Percentiles rank a stretch among this genome's conserved stretches.
Evolutionary conservation across 1,140 invertebrate species (phyloP).

Genomic region (Calephelis nemesis): DNA sequence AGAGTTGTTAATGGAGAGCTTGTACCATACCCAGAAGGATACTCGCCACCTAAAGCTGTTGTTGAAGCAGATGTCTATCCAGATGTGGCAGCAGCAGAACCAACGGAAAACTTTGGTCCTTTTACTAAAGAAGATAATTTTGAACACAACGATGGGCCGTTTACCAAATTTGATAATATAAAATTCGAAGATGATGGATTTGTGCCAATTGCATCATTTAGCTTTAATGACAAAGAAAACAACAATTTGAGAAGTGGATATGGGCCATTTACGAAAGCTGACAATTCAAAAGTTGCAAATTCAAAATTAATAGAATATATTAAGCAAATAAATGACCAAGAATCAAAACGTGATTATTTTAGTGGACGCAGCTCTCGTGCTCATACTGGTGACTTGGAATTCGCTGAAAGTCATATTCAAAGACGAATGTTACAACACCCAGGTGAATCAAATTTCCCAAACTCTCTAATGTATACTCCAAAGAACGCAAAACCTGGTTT

Average conservation of each 20-base stretch:
- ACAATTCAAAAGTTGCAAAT: conserved; percentile 79
- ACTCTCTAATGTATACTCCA: conserved; percentile 81
- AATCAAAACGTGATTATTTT: conserved; percentile 80
- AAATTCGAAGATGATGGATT: conserved; percentile 64
- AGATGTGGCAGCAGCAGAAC: conserved; percentile 57
- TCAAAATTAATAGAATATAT: conserved; percentile 82
- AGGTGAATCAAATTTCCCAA: conserved; percentile 81
- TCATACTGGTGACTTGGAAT: conserved; percentile 69
- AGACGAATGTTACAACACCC: conserved; percentile 85
- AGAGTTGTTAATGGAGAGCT: conserved; percentile 90
- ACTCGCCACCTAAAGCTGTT: conserved; percentile 81
- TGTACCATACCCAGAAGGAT: conserved; percentile 84
- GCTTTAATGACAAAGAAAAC: conserved; percentile 71
- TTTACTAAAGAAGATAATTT: conserved; percentile 78
- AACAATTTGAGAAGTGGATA: conserved; percentile 67
- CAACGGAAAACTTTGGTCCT: conserved; percentile 66
- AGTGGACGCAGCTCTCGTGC: conserved; percentile 75
- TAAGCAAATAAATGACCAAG: conserved; percentile 82
- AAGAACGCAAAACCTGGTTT: conserved; percentile 78
- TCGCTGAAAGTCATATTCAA: conserved; percentile 80
- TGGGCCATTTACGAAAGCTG: conserved; percentile 81
- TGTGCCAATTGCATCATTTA: conserved; percentile 52
- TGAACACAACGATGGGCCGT: conserved; percentile 72
- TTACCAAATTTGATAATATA: conserved; percentile 76
- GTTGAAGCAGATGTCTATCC: conserved; percentile 79